These are phyloP conservation scores for Mongoloraphidia duomilia DNA, from an alignment of 2,888 invertebrate species.

Conservation along the genomic window DNA sequence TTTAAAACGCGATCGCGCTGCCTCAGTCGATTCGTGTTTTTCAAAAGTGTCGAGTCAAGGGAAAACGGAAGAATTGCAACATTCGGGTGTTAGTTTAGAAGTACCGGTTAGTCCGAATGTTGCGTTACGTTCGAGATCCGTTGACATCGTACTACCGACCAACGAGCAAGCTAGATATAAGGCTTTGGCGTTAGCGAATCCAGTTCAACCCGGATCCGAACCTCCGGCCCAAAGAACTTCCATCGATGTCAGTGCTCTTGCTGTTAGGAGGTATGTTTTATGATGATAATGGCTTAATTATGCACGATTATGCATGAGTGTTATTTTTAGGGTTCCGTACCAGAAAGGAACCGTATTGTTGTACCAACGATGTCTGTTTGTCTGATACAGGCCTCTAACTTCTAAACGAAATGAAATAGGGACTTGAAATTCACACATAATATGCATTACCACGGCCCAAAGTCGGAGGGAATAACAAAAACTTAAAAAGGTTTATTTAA, in stretches of 20 bases:
- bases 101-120: constrained; percentile 53
- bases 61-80: constrained; percentile 53
- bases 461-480: too few relatives aligned
- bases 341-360: too few relatives aligned
- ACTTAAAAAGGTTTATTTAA: too few relatives aligned
- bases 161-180: constrained; percentile 75
- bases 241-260: constrained; percentile 13
- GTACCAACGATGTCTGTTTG: too few relatives aligned
- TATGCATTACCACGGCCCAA: too few relatives aligned
- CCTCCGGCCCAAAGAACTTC: constrained; percentile 8
- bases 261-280: constrained; percentile 30
- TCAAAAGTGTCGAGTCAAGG: constrained; percentile 51
- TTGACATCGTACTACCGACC: constrained; percentile 77
- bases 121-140: constrained; percentile 62
- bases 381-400: too few relatives aligned
- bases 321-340: too few relatives aligned
- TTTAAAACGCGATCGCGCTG: constrained; percentile 69
- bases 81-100: constrained; percentile 45
- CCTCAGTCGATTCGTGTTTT: constrained; percentile 78
- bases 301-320: too few relatives aligned
- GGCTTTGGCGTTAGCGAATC: constrained; percentile 46
- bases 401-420: too few relatives aligned
- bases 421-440: too few relatives aligned
- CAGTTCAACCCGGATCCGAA: constrained; percentile 17
- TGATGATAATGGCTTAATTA: too few relatives aligned